These are phyloP conservation scores for Neoarius graeffei DNA, from an alignment of 2,113 vertebrate species.

Conservation along the genomic window DNA sequence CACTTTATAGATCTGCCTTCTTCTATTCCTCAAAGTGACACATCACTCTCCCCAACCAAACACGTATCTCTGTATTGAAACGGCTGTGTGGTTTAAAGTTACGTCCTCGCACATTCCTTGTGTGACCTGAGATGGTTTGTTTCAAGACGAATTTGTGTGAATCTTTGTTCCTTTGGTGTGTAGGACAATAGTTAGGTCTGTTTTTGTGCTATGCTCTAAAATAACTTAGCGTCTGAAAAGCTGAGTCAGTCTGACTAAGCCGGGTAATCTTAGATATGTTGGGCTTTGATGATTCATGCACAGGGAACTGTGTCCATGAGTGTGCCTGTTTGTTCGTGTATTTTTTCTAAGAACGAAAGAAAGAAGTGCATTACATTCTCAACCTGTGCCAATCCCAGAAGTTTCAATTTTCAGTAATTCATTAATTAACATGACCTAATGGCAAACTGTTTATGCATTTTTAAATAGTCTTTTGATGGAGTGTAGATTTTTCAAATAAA, in stretches of 20 bases:
- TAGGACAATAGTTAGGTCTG: slow-evolving; percentile 24
- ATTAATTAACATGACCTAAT: background rate
- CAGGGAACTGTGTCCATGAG: slow-evolving; percentile 13
- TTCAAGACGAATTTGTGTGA: background rate
- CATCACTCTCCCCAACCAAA: background rate
- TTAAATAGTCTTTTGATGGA: background rate
- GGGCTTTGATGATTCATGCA: slow-evolving; percentile 29
- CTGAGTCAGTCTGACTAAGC: slow-evolving; percentile 30
- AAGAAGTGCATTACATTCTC: background rate
- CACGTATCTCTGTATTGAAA: background rate
- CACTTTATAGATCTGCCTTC: background rate
- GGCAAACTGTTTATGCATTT: background rate
- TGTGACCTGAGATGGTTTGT: background rate
- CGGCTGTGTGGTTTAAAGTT: background rate
- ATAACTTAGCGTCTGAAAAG: background rate
- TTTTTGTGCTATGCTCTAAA: slow-evolving; percentile 15
- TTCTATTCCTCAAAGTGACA: background rate
- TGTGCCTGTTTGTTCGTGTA: background rate
- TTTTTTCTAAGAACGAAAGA: background rate
- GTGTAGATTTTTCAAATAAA: background rate
- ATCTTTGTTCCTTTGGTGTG: background rate
- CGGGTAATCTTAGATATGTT: slow-evolving; percentile 30
- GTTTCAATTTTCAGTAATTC: background rate
- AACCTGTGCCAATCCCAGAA: background rate
- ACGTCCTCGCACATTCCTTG: background rate